A percentile compares a stretch with the other conserved stretches of the same genome.
Conservation (phyloP, 2,113 vertebrate species). For the Hippocampus barbouri region DNA sequence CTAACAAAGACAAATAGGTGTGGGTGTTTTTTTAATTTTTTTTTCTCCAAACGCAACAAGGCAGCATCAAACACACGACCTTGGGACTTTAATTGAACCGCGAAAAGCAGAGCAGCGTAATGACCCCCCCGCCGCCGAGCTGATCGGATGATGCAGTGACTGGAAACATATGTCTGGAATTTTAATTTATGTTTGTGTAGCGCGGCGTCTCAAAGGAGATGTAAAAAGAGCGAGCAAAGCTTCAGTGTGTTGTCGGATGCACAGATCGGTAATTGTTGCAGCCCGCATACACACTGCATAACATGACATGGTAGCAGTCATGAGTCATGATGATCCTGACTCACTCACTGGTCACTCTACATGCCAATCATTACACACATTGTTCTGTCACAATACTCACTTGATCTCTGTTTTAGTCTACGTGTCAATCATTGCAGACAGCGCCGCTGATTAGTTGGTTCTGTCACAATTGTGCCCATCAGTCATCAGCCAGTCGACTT, state of each 20-base stretch:
- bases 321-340: background rate
- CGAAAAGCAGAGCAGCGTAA: background rate
- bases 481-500: background rate
- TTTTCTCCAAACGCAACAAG: background rate
- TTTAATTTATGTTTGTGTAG: background rate
- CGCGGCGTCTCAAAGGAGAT: background rate
- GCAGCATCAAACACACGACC: background rate
- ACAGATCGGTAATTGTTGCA: background rate
- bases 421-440: background rate
- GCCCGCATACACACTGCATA: background rate
- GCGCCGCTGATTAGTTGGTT: background rate
- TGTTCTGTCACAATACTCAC: background rate
- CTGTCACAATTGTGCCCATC: background rate
- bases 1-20: slow-evolving; percentile 7
- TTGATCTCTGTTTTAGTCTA: background rate
- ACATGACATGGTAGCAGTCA: background rate
- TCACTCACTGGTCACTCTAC: background rate
- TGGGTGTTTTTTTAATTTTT: background rate
- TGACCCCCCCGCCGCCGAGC: background rate
- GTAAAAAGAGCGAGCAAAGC: background rate
- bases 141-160: background rate
- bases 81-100: slow-evolving; percentile 11
- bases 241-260: background rate
- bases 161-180: background rate
- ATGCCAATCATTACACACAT: background rate